A percentile compares a stretch with the other conserved stretches of the same genome.
Evolutionary conservation across 2,113 vertebrate species (phyloP).

Genomic region (Labeo catla): DNA sequence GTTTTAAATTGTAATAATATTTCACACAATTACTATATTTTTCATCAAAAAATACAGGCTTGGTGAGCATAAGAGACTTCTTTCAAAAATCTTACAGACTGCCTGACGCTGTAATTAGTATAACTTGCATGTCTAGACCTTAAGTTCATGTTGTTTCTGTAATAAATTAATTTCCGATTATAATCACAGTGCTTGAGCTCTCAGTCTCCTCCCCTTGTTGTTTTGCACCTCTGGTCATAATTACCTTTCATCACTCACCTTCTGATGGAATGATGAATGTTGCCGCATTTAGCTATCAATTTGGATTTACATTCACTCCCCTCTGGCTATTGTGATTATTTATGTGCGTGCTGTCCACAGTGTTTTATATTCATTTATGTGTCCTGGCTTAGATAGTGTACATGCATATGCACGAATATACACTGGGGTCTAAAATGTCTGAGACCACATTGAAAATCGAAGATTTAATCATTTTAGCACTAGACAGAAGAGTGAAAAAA

Average conservation of each 20-base stretch:
- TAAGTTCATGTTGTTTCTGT: not conserved
- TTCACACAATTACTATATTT: no score
- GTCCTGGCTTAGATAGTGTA: not conserved
- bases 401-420: not conserved
- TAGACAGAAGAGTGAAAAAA: not conserved
- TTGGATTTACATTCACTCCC: conserved; percentile 19
- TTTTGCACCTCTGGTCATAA: conserved; percentile 25
- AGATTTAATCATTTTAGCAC: not conserved
- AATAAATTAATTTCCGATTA: not conserved
- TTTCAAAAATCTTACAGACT: not conserved
- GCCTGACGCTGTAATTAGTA: not conserved
- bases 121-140: not conserved
- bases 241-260: not conserved
- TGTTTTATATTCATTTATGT: not conserved
- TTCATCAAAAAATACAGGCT: no score
- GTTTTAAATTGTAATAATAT: no score
- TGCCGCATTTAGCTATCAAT: not conserved
- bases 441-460: not conserved
- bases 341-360: not conserved
- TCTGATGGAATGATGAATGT: conserved; percentile 4
- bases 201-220: conserved; percentile 2
- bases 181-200: not conserved
- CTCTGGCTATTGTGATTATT: not conserved
- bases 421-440: not conserved
- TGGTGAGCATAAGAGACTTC: not conserved